Evolutionary conservation across 1,140 invertebrate genomes (phyloP).

Genomic region (Pseudomyrmex sp.): DNA sequence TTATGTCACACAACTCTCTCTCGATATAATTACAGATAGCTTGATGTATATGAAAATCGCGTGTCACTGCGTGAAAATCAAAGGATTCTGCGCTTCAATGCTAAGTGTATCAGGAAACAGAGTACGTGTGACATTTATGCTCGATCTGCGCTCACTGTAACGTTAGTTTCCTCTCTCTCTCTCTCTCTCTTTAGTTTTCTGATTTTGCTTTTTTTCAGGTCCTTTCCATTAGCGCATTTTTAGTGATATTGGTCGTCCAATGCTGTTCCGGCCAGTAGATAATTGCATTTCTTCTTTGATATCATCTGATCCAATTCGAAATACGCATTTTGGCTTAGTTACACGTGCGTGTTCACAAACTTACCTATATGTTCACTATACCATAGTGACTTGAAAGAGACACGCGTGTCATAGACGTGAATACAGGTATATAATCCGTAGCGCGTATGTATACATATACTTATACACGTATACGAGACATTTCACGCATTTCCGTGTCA

Average conservation of each 20-base stretch:
- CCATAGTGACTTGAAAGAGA: neutral
- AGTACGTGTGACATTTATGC: slow-evolving; percentile 27
- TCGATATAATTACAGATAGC: slow-evolving; percentile 23
- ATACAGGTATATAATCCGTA: neutral
- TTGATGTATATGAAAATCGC: neutral
- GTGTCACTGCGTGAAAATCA: slow-evolving; percentile 26
- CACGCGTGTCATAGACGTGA: neutral
- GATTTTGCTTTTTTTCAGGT: slow-evolving; percentile 25
- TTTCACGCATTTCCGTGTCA: slow-evolving; percentile 41
- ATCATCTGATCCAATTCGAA: slow-evolving; percentile 49
- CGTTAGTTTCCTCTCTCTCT: neutral
- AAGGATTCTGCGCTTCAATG: slow-evolving; percentile 29
- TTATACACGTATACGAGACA: neutral
- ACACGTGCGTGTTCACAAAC: slow-evolving; percentile 6
- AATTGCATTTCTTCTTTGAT: slow-evolving; percentile 23
- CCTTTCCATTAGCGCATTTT: slow-evolving; percentile 37
- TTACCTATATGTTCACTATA: neutral
- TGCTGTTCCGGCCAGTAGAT: slow-evolving; percentile 26
- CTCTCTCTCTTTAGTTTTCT: slow-evolving; percentile 15
- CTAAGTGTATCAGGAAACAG: slow-evolving; percentile 47
- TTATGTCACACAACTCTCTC: neutral
- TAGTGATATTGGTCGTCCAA: slow-evolving; percentile 34
- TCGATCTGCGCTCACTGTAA: neutral
- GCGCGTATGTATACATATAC: neutral
- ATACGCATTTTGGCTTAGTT: slow-evolving; percentile 40